These are phyloP conservation scores for Cerastoderma edule DNA, from an alignment of 2,888 invertebrate species.

Conservation along the genomic window DNA sequence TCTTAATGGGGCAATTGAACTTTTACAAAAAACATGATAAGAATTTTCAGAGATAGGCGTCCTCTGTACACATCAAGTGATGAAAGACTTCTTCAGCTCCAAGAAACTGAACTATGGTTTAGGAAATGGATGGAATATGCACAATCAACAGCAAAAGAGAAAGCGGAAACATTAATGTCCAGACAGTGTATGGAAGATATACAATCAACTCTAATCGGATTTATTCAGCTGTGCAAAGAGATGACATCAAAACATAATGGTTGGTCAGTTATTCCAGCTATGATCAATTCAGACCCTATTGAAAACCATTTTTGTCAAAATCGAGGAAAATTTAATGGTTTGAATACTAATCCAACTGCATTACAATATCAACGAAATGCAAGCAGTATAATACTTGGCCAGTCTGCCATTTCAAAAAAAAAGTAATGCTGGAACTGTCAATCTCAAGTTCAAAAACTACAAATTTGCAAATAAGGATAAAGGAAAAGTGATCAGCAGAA, in stretches of 20 bases:
- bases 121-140: not conserved
- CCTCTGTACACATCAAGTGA: conserved; percentile 25
- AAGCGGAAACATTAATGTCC: not conserved
- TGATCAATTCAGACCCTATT: conserved; percentile 55
- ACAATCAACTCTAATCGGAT: conserved; percentile 42
- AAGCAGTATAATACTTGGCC: conserved; percentile 46
- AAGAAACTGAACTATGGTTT: not conserved
- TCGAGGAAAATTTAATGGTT: conserved; percentile 43
- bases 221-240: conserved; percentile 25
- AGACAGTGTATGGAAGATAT: conserved; percentile 29
- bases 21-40: conserved; percentile 46
- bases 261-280: conserved; percentile 37
- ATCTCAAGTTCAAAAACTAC: too few relatives aligned
- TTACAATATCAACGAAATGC: conserved; percentile 39
- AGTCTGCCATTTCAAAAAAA: conserved; percentile 28
- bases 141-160: not conserved
- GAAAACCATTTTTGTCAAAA: conserved; percentile 53
- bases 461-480: too few relatives aligned
- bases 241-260: conserved; percentile 20
- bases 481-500: too few relatives aligned
- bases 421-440: conserved; percentile 21
- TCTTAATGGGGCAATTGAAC: conserved; percentile 44
- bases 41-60: conserved; percentile 37
- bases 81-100: not conserved
- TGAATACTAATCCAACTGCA: conserved; percentile 51